A percentile compares a stretch with the other conserved stretches of the same genome.
Conservation (phyloP, 1,140 invertebrate species). For the Cylas formicarius region DNA sequence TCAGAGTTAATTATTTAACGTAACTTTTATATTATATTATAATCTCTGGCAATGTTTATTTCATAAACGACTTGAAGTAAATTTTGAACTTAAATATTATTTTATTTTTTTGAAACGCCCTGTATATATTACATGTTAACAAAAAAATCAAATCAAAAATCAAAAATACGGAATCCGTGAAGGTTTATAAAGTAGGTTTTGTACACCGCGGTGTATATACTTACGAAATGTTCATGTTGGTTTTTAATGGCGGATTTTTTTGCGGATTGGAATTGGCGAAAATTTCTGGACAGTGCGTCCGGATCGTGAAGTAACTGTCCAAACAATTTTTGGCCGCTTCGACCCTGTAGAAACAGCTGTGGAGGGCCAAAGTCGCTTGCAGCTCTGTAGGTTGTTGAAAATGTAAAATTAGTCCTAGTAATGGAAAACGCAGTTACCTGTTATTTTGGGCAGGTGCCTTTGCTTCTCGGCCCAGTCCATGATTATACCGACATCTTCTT, state of each 20-base stretch:
- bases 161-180: too few relatives aligned
- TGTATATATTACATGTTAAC: too few relatives aligned
- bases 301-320: slow-evolving; percentile 53
- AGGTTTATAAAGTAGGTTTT: too few relatives aligned
- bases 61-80: too few relatives aligned
- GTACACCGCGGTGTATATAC: too few relatives aligned
- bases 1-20: too few relatives aligned
- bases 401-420: slow-evolving; percentile 2
- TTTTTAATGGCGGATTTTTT: slow-evolving; percentile 35
- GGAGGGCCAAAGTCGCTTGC: slow-evolving; percentile 52
- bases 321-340: slow-evolving; percentile 55
- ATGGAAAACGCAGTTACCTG: slow-evolving; percentile 30
- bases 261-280: slow-evolving; percentile 37
- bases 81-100: too few relatives aligned
- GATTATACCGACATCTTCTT: slow-evolving; percentile 49
- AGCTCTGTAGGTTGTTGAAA: slow-evolving; percentile 41
- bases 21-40: too few relatives aligned
- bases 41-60: too few relatives aligned
- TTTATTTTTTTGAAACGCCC: too few relatives aligned
- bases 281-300: slow-evolving; percentile 52
- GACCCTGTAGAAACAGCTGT: slow-evolving; percentile 52
- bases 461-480: slow-evolving; percentile 55
- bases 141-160: too few relatives aligned
- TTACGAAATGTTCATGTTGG: slow-evolving; percentile 46
- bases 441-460: slow-evolving; percentile 52